These are phyloP conservation scores for Furnarius figulus DNA, from an alignment of 2,113 vertebrate genomes.

Conservation along the genomic window DNA sequence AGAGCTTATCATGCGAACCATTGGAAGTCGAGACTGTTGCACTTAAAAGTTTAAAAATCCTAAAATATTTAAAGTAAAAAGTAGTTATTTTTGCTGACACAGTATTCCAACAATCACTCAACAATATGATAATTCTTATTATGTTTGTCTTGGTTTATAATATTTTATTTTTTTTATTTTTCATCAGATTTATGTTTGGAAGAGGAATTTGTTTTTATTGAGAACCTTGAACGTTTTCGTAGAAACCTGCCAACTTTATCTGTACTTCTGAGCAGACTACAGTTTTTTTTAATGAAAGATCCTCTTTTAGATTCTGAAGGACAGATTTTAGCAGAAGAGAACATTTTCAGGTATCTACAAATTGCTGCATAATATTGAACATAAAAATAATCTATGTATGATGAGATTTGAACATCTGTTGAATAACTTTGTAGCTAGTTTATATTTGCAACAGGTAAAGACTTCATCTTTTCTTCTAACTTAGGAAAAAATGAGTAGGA, in stretches of 20 bases:
- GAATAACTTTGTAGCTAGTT: not conserved
- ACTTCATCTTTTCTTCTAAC: not conserved
- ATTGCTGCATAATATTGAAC: not conserved
- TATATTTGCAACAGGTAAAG: not conserved
- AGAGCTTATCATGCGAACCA: not conserved
- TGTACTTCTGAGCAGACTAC: constrained; percentile 58
- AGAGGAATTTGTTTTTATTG: constrained; percentile 67
- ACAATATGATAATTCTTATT: not conserved
- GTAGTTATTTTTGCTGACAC: not conserved
- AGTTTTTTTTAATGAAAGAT: constrained; percentile 59
- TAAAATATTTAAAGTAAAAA: not conserved
- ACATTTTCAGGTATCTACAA: constrained; percentile 67
- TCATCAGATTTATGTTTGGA: constrained; percentile 69
- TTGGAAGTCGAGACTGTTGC: accelerated
- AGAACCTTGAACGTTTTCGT: constrained; percentile 30
- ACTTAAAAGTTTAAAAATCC: not conserved
- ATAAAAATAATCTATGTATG: not conserved
- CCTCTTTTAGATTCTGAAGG: constrained; percentile 64
- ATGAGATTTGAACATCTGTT: not conserved
- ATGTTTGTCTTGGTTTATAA: not conserved
- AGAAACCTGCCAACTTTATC: constrained; percentile 40
- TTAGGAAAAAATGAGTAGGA: not conserved
- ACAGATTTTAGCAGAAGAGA: constrained; percentile 33
- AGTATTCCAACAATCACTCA: not conserved
- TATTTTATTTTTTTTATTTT: constrained; percentile 14